Evolutionary conservation across 2,113 vertebrate species (phyloP), one percentile per base, ranked within the genome.

Genomic region (Tychaedon coryphoeus): DNA sequence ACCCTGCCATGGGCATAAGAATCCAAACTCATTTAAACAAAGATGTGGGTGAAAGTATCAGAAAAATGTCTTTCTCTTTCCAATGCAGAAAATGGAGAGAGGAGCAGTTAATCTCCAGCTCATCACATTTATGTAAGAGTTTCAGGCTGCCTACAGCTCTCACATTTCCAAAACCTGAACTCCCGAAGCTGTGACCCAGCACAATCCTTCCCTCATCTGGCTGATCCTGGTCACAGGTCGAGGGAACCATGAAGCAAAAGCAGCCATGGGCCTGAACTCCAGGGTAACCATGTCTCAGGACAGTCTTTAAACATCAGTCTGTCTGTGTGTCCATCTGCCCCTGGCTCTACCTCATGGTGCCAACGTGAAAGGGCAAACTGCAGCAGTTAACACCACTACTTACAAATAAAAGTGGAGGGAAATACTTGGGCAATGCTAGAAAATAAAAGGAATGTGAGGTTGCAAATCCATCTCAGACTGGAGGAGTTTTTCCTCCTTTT

Each of bases 351-450:
- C 40, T 48, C 20, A 2, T 2, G 26, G 17, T 2, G 14, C 19
- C 36, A 22, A 2, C 0, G 0, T 1, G 3, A 50, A 54, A 28
- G 33, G 19, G 3, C 20, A 85, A 54, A 5, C 29, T 47, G 36
- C 54, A 60, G 5, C 9, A 51, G 18, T 20, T 38, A 42, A 24
- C 16, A 5, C 24, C 11, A 20, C 3, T 8, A 5, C 18, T 38
- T 38, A 18, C 42, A 42, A 50, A 26, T n/a, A 16, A 19, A 45
- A 28, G 43, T 6, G 6, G 6, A 20, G 24, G 16, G 19, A 28
- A 95, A 67, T 79, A 16, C 11, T 9, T 66, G 29, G 29, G 14
- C 18, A 77, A 26, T 16, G 36, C 29, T 25, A 51, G 38, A 47
- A 86, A 70, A 62, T 3, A 73, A 50, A 11, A 6, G 17, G 7